These are phyloP conservation scores for Petrocephalus sullivani DNA, from an alignment of 2,797 vertebrate genomes.

Conservation along the genomic window DNA sequence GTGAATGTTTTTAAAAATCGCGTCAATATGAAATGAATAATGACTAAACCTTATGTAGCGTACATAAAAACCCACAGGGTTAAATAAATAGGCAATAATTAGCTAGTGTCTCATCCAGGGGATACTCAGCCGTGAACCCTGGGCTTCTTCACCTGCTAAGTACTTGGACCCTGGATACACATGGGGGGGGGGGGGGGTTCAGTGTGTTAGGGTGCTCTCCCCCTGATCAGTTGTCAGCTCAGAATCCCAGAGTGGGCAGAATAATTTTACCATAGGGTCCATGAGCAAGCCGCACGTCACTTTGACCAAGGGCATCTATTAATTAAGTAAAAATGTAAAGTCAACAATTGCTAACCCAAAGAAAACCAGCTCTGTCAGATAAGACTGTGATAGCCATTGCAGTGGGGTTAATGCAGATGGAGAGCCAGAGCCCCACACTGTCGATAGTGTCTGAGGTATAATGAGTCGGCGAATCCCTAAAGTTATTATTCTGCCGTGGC, in stretches of 20 bases:
- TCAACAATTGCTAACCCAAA: not conserved
- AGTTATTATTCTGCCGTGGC: not conserved
- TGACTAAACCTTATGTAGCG: not conserved
- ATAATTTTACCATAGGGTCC: not conserved
- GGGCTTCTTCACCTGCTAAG: not conserved
- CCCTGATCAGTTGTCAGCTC: not conserved
- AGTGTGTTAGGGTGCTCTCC: not conserved
- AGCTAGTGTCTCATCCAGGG: not conserved
- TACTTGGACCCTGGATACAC: not conserved
- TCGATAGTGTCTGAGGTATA: not conserved
- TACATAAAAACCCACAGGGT: not conserved
- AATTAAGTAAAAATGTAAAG: not conserved
- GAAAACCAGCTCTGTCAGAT: not conserved
- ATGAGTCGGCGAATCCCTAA: not conserved
- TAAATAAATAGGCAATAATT: not conserved
- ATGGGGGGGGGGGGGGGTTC: not conserved
- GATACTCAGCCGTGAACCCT: not conserved
- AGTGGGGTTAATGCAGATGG: not conserved
- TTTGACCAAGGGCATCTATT: not conserved
- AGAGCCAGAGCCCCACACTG: not conserved
- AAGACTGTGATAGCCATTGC: not conserved
- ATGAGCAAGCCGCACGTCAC: not conserved
- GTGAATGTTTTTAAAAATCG: not conserved
- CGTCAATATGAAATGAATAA: not conserved
- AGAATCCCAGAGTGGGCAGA: not conserved